Percentiles rank a stretch among this genome's conserved stretches.
Conservation (phyloP, 2,888 invertebrate species). For the Argyra leucocephala region DNA sequence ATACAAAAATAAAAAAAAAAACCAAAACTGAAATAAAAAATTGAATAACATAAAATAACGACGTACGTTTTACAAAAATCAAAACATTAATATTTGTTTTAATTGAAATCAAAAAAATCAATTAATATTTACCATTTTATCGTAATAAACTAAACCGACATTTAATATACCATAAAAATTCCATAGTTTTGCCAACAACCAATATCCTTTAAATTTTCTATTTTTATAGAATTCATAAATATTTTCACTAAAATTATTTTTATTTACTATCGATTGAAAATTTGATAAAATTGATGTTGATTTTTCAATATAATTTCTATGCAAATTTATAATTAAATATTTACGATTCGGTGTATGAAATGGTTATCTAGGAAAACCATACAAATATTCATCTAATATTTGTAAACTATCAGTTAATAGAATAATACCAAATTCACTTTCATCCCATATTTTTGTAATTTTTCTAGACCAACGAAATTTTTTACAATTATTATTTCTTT, state of each 20-base stretch:
- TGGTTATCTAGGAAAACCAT: conserved; percentile 19
- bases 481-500: neutral
- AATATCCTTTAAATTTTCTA: conserved; percentile 8
- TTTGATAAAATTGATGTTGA: neutral
- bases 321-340: conserved; percentile 18
- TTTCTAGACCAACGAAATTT: neutral
- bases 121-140: conserved; percentile 15
- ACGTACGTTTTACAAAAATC: too few species aligned
- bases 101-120: neutral
- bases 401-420: conserved; percentile 16
- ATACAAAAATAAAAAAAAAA: too few species aligned
- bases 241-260: neutral
- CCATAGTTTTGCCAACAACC: conserved; percentile 20
- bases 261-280: neutral
- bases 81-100: too few species aligned
- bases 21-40: too few species aligned
- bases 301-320: neutral
- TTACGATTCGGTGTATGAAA: conserved; percentile 19
- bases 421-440: conserved; percentile 13
- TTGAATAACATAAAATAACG: too few species aligned
- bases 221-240: neutral
- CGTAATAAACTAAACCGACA: conserved; percentile 17
- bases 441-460: neutral
- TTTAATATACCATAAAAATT: conserved; percentile 20
- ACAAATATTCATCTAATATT: conserved; percentile 18